Base-by-base conservation (phyloP, 2,888 invertebrate genomes). In the Cephus pygmeus region DNA sequence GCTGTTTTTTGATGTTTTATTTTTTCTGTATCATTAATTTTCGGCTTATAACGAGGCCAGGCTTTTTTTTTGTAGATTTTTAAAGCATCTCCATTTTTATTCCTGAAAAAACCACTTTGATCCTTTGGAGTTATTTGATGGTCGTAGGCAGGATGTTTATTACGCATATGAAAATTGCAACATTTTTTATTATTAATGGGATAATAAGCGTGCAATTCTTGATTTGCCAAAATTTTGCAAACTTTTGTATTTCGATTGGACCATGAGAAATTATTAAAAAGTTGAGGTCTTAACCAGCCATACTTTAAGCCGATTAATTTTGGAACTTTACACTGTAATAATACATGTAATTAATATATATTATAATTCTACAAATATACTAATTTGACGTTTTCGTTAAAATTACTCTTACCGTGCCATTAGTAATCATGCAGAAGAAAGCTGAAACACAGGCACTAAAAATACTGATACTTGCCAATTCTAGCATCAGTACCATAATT, bases 391-490 rank as follows among this genome's bases (percentile, higher is more conserved):
- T 23, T 56, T 23, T 56, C 23, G 23, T 56, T 56, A 9, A 23
- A 56, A 23, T 56, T 23, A 23, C 1, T 56, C 80, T 81, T 40
- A 81, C 80, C 75, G 77, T 78, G 77, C 74, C 71, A 12, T 80
- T 76, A 73, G 80, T 73, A 15, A 79, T 73, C 33, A 79, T 77
- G 23, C 81, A 81, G 78, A 81, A 40, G 34, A 81, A 75, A 69
- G 79, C 77, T 1, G 80, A 75, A 12, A 80, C 35, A 75, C 80
- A 80, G 33, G 81, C 81, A 1, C 80, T 80, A 30, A 80, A 73
- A 4, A 80, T 76, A 69, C 80, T 76, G 68, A 80, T 76, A 11
- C 80, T 77, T 56, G 79, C 77, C 34, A 81, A 77, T 76, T 78
- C 81, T 75, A 81, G 68, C 76, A 78, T 80, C 56, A 56, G 56